These are phyloP conservation scores for Torymus aiolomorphi DNA, from an alignment of 2,888 invertebrate species.

Conservation along the genomic window DNA sequence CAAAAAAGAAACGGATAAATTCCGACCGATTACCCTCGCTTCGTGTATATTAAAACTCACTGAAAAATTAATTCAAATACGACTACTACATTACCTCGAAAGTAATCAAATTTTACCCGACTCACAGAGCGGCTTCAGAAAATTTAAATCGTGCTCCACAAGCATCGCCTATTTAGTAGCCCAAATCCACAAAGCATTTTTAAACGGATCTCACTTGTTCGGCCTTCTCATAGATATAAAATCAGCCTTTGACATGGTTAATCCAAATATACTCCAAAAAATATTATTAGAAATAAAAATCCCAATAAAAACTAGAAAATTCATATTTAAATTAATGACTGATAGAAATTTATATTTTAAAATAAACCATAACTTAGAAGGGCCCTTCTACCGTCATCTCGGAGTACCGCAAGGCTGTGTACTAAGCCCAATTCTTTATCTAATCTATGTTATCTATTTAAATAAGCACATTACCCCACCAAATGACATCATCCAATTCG, in stretches of 20 bases:
- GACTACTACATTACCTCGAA: neutral
- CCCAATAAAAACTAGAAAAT: slow-evolving; percentile 12
- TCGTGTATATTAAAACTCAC: slow-evolving; percentile 2
- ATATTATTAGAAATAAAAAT: slow-evolving; percentile 11
- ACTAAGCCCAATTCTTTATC: slow-evolving; percentile 22
- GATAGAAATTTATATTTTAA: slow-evolving; percentile 22
- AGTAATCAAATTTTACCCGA: neutral
- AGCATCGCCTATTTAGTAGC: neutral
- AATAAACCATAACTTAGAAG: no score
- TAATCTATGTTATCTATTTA: neutral
- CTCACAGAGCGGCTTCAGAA: no score
- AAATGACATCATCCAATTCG: slow-evolving; percentile 26
- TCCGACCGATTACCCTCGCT: neutral
- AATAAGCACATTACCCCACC: neutral
- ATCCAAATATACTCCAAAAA: no score
- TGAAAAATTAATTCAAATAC: slow-evolving; percentile 14
- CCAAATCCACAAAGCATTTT: neutral
- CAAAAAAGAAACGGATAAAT: no score
- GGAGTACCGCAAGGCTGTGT: slow-evolving; percentile 32
- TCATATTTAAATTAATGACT: slow-evolving; percentile 24
- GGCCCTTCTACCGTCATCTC: slow-evolving; percentile 2
- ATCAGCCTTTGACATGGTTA: slow-evolving; percentile 35
- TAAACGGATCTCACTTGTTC: neutral
- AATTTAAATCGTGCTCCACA: slow-evolving; percentile 1
- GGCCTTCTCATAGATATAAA: slow-evolving; percentile 26